These are phyloP conservation scores for Lycocerus yunnanus DNA, from an alignment of 2,888 invertebrate species.

Conservation along the genomic window DNA sequence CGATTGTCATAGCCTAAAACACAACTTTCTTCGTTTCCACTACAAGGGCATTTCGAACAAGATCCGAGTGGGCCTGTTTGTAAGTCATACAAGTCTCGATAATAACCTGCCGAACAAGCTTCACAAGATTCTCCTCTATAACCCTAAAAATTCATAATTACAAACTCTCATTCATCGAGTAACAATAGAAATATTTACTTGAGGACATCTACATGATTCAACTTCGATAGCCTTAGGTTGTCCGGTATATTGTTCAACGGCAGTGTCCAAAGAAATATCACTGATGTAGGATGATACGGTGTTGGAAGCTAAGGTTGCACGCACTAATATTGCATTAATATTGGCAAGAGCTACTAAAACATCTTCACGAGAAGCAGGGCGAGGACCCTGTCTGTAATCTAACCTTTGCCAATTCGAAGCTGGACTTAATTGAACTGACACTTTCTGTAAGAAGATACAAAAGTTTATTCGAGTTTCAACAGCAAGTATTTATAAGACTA, in stretches of 20 bases:
- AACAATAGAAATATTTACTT: constrained; percentile 50
- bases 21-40: constrained; percentile 72
- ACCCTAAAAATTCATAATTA: constrained; percentile 47
- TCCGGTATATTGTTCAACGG: constrained; percentile 67
- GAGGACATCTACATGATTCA: constrained; percentile 85
- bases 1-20: constrained; percentile 60
- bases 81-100: constrained; percentile 65
- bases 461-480: background rate
- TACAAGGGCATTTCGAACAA: constrained; percentile 79
- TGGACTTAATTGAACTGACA: constrained; percentile 69
- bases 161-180: background rate
- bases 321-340: constrained; percentile 79
- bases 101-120: constrained; percentile 72
- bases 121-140: constrained; percentile 87
- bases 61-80: constrained; percentile 59
- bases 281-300: constrained; percentile 71
- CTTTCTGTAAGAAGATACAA: constrained; percentile 55
- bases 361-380: constrained; percentile 74
- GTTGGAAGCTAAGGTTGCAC: constrained; percentile 75
- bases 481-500: constrained; percentile 46
- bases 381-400: constrained; percentile 59
- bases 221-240: constrained; percentile 73
- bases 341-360: constrained; percentile 84
- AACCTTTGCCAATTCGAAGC: constrained; percentile 66
- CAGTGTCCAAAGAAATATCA: constrained; percentile 86